Percentiles rank a stretch among this genome's conserved stretches.
Conservation (phyloP, 1,140 invertebrate species). For the Drosophila fuyamai region DNA sequence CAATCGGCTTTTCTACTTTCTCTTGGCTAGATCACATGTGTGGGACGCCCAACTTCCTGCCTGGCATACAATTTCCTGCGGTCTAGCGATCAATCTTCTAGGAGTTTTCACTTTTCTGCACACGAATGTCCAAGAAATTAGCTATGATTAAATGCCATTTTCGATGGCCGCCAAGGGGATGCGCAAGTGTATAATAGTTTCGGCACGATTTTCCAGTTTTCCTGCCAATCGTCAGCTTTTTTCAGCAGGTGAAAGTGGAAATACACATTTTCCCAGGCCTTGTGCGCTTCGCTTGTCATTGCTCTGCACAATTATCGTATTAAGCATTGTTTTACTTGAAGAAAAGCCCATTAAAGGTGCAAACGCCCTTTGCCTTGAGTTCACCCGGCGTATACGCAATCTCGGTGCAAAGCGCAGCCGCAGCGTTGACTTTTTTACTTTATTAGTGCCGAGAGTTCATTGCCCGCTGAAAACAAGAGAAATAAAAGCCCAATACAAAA, state of each 20-base stretch:
- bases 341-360: conserved; percentile 19
- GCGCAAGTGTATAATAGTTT: conserved; percentile 46
- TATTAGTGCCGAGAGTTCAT: conserved; percentile 36
- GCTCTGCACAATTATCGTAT: conserved; percentile 34
- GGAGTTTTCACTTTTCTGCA: conserved; percentile 39
- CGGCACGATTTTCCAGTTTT: conserved; percentile 40
- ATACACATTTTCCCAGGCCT: conserved; percentile 49
- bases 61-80: conserved; percentile 32
- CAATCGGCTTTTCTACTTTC: conserved; percentile 16
- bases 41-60: conserved; percentile 20
- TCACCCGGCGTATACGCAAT: conserved; percentile 69
- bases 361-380: conserved; percentile 44
- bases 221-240: background rate
- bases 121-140: conserved; percentile 19
- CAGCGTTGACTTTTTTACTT: conserved; percentile 16
- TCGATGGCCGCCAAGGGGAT: conserved; percentile 15
- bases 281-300: conserved; percentile 12
- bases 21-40: conserved; percentile 1
- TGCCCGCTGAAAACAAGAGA: conserved; percentile 31
- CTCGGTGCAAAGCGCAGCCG: conserved; percentile 22
- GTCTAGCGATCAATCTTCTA: conserved; percentile 38
- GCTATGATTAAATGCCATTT: conserved; percentile 37
- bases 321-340: conserved; percentile 14
- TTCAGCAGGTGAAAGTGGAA: conserved; percentile 62
- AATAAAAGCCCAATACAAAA: conserved; percentile 44